These are phyloP conservation scores for Pycnomerus fuliginosus DNA, from an alignment of 2,888 invertebrate species.

Conservation along the genomic window DNA sequence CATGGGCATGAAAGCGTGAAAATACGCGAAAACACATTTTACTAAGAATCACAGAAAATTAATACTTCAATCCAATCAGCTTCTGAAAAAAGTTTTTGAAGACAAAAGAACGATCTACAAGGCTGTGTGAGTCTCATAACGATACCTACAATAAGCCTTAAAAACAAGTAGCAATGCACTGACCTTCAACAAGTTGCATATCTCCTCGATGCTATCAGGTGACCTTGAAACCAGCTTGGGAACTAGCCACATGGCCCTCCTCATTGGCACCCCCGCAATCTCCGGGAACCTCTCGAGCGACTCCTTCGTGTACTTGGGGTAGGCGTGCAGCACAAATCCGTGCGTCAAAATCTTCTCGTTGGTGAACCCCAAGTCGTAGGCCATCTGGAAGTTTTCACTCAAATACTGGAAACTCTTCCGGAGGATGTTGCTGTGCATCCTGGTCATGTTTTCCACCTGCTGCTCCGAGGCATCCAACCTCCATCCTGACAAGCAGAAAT, in stretches of 20 bases:
- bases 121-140: no score
- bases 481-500: conserved; percentile 45
- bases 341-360: conserved; percentile 58
- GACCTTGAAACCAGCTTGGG: conserved; percentile 66
- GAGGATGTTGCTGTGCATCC: conserved; percentile 45
- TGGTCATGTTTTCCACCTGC: conserved; percentile 47
- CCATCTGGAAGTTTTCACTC: conserved; percentile 57
- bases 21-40: no score
- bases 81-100: no score
- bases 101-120: no score
- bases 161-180: no score
- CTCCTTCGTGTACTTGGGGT: conserved; percentile 60
- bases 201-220: conserved; percentile 57
- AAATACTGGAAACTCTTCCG: conserved; percentile 56
- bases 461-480: conserved; percentile 49
- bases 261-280: conserved; percentile 59
- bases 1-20: no score
- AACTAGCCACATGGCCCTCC: conserved; percentile 56
- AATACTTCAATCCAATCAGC: no score
- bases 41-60: no score
- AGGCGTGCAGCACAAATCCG: conserved; percentile 60
- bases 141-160: no score
- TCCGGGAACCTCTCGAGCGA: conserved; percentile 58
- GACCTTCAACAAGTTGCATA: conserved; percentile 57
- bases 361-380: conserved; percentile 60